These are phyloP conservation scores for Saguinus midas DNA, from an alignment of 2,113 vertebrate genomes.

Conservation along the genomic window DNA sequence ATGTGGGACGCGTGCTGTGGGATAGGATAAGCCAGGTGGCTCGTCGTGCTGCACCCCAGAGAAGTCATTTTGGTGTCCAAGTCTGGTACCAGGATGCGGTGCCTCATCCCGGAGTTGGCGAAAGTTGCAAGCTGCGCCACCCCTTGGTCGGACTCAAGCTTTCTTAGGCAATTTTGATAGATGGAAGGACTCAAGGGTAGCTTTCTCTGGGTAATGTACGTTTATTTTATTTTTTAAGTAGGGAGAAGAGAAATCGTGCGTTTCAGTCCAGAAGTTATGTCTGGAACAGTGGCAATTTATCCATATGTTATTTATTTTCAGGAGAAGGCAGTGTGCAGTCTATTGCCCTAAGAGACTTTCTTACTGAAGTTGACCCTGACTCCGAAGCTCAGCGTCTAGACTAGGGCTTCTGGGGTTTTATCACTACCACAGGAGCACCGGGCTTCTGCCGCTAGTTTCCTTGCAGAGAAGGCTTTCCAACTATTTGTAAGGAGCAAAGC, in stretches of 20 bases:
- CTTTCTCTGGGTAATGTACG: not conserved
- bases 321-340: not conserved
- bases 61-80: not conserved
- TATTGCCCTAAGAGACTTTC: not conserved
- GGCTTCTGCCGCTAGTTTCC: not conserved
- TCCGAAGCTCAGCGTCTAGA: not conserved
- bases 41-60: not conserved
- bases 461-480: not conserved
- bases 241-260: not conserved
- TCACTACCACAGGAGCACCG: not conserved
- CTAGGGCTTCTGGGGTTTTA: not conserved
- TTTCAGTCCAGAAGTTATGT: not conserved
- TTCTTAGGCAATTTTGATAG: not conserved
- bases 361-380: not conserved
- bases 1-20: not conserved
- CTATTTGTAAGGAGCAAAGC: not conserved
- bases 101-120: not conserved
- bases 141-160: not conserved
- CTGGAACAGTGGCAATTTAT: not conserved
- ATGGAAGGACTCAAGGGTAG: not conserved
- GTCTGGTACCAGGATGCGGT: not conserved
- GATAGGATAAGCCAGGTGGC: not conserved
- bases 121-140: not conserved
- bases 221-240: not conserved
- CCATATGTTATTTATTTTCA: not conserved